Conservation (phyloP, 2,113 vertebrate genomes). For the Atrichornis clamosus region DNA sequence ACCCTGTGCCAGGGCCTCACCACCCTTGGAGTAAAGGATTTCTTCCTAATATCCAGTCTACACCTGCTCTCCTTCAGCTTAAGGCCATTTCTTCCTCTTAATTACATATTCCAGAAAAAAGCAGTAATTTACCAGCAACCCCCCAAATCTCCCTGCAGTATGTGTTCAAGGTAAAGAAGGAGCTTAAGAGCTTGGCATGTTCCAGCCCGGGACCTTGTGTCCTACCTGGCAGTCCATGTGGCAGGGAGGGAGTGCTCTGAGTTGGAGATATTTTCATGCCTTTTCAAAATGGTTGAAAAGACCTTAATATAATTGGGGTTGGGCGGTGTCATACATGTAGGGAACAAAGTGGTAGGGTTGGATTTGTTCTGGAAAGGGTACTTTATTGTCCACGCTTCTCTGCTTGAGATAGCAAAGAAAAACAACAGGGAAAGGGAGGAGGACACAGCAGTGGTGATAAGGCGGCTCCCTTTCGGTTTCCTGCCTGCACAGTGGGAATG, state of each 20-base stretch:
- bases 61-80: background rate
- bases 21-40: background rate
- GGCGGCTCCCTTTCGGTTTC: background rate
- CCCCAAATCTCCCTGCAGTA: too few species aligned
- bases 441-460: background rate
- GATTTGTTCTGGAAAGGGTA: background rate
- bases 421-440: background rate
- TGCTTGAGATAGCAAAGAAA: background rate
- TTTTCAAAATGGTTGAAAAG: background rate
- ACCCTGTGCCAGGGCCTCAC: background rate
- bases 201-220: accelerated
- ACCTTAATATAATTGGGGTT: accelerated
- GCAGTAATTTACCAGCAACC: background rate
- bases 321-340: accelerated
- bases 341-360: background rate
- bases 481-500: background rate
- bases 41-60: too few species aligned
- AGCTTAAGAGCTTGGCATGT: background rate
- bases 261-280: background rate
- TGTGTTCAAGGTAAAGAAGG: background rate
- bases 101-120: background rate
- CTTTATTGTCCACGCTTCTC: background rate
- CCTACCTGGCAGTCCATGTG: background rate
- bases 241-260: background rate
- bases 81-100: background rate